A percentile compares a stretch with the other conserved stretches of the same genome.
phyloP scores from a whole-genome alignment of 2,888 invertebrate genomes.

The Trissonchulus sp. region DNA sequence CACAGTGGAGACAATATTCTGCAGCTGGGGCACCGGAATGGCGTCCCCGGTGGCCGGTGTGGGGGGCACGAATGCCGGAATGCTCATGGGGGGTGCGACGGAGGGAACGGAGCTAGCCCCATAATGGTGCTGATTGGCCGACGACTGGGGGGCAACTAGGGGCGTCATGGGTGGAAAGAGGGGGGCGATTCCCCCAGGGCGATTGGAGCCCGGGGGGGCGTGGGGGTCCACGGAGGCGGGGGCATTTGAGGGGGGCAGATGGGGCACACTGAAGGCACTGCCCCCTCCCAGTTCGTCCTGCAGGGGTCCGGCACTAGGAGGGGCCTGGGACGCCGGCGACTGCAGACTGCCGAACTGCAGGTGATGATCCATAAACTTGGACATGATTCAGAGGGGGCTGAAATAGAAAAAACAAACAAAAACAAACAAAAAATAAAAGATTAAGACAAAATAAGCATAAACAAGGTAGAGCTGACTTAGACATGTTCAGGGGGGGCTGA shows the following conservation, averaged over 20 bases:
- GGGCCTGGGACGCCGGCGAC: not conserved
- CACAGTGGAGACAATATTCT: conserved; percentile 93
- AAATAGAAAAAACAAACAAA: too few relatives aligned
- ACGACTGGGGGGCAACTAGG: conserved; percentile 24
- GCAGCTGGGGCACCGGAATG: conserved; percentile 48
- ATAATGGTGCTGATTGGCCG: not conserved
- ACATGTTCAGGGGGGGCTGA: too few relatives aligned
- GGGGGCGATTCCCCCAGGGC: not conserved
- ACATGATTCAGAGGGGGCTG: not conserved
- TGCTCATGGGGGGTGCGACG: conserved; percentile 33
- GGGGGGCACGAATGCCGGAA: conserved; percentile 38
- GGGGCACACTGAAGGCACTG: not conserved
- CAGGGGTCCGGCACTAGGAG: not conserved
- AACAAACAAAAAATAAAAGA: too few relatives aligned
- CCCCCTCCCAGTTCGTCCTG: not conserved
- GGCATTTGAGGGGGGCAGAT: not conserved
- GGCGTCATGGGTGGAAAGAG: conserved; percentile 32
- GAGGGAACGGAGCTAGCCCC: conserved; percentile 25
- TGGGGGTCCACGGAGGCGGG: not conserved
- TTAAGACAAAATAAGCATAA: too few relatives aligned
- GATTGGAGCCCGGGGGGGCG: not conserved
- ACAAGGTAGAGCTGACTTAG: too few relatives aligned
- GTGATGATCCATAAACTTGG: not conserved
- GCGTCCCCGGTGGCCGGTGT: conserved; percentile 44
- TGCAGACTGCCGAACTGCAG: not conserved